Evolutionary conservation across 2,888 invertebrate genomes (phyloP), one percentile per base, ranked within the genome.

Genomic region (Cryptus armator): DNA sequence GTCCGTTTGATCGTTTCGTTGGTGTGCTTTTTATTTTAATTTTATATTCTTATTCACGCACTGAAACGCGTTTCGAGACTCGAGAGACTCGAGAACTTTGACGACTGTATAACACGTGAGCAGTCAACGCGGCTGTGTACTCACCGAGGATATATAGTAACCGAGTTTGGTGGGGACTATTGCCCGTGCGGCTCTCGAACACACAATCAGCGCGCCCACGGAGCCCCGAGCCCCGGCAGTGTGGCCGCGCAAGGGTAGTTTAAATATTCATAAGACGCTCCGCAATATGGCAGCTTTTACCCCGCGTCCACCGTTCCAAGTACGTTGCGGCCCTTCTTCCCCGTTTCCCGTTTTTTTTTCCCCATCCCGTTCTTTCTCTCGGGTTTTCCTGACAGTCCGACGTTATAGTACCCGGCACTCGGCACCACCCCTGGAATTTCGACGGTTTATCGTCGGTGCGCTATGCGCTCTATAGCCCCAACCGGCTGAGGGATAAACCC

Each of bases 221-320:
- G 68, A 10, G 24, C 43, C 37, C 29, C 46, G 72, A 37, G 24
- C 24, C 19, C 53, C 14, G 48, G 12, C 78, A 46, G 62, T 68
- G 59, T 19, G 75, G 43, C 56, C 24, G 46, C 62, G 66, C 70
- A 48, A 82, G 76, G 75, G 70, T 77, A 67, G 70, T 86, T 89
- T 88, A 87, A 89, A 88, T 86, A 88, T 86, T 86, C 87, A 86
- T 85, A 84, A 89, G 84, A 75, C 75, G 62, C 37, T 44, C 56
- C 70, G 70, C 81, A 83, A 84, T 87, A 83, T 77, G 67, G 82
- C 56, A 51, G 77, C 74, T 86, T 74, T 86, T 82, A 75, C 75
- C 74, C 74, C 77, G 53, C 44, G 12, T 48, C 56, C 46, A 24
- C 29, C 77, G 56, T 64, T 53, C 46, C 10, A 32, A 68, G 46